Evolutionary conservation across 2,797 vertebrate genomes (phyloP).

Genomic region (Ciconia nigra): DNA sequence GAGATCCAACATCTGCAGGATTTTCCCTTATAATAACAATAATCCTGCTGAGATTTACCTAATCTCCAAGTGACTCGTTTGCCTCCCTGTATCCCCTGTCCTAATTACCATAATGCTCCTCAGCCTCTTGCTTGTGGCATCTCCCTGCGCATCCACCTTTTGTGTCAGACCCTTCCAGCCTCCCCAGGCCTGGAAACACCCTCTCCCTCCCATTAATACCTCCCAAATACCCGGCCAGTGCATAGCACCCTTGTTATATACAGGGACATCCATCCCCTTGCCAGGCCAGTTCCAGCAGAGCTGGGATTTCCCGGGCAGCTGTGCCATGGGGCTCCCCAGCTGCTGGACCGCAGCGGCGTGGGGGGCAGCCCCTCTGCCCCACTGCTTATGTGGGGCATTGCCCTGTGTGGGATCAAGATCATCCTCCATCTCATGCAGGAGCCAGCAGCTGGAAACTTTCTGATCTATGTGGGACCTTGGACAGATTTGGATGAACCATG

Average conservation of each 20-base stretch:
- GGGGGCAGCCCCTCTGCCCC: not conserved
- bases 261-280: not conserved
- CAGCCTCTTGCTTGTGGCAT: not conserved
- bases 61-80: conserved; percentile 12
- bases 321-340: not conserved
- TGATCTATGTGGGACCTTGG: not conserved
- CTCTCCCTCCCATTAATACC: not conserved
- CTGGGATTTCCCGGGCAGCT: not conserved
- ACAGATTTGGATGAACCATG: not conserved
- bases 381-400: not conserved
- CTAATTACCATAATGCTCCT: not conserved
- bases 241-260: not conserved
- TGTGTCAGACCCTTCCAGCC: not conserved
- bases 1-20: conserved; percentile 15
- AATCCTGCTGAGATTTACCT: conserved; percentile 28
- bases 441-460: not conserved
- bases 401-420: not conserved
- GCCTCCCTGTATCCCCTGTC: not conserved
- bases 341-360: rapidly evolving
- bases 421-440: not conserved
- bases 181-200: not conserved
- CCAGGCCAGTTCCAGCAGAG: not conserved
- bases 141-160: not conserved
- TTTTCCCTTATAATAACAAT: conserved; percentile 1
- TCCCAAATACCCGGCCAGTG: not conserved